phyloP scores from a whole-genome alignment of 1,140 invertebrate species.

The Microplitis demolitor region DNA sequence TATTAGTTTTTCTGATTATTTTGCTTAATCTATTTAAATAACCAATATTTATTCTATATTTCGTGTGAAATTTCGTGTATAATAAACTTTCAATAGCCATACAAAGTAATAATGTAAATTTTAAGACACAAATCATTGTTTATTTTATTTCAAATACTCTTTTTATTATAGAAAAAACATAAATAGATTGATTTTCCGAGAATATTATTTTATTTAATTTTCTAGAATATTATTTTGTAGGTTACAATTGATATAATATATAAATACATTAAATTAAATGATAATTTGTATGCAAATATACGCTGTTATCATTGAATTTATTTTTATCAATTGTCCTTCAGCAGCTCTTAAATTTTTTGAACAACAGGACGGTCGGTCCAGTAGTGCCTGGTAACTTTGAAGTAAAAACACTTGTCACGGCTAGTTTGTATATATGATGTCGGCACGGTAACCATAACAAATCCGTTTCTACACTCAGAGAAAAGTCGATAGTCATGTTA shows the following conservation, averaged over 20 bases:
- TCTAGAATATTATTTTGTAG: slow-evolving; percentile 12
- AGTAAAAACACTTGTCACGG: slow-evolving; percentile 31
- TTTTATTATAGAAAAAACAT: too few species aligned
- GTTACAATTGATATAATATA: slow-evolving; percentile 11
- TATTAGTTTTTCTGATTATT: too few species aligned
- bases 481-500: too few species aligned
- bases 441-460: slow-evolving; percentile 31
- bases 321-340: slow-evolving; percentile 38
- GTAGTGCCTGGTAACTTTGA: slow-evolving; percentile 34
- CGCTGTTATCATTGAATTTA: slow-evolving; percentile 20
- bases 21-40: too few species aligned
- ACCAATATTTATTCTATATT: too few species aligned
- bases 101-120: too few species aligned
- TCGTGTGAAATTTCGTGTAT: too few species aligned
- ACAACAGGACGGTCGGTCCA: slow-evolving; percentile 41
- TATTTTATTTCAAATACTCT: too few species aligned
- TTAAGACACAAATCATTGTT: too few species aligned
- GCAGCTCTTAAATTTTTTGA: slow-evolving; percentile 41
- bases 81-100: too few species aligned
- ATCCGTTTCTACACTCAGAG: too few species aligned
- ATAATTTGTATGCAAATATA: slow-evolving; percentile 19
- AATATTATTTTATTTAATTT: too few species aligned
- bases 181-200: not conserved
- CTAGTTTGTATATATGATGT: slow-evolving; percentile 42
- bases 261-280: slow-evolving; percentile 13